These are phyloP conservation scores for Uropsilus gracilis DNA, from an alignment of 2,113 vertebrate genomes.

Conservation along the genomic window DNA sequence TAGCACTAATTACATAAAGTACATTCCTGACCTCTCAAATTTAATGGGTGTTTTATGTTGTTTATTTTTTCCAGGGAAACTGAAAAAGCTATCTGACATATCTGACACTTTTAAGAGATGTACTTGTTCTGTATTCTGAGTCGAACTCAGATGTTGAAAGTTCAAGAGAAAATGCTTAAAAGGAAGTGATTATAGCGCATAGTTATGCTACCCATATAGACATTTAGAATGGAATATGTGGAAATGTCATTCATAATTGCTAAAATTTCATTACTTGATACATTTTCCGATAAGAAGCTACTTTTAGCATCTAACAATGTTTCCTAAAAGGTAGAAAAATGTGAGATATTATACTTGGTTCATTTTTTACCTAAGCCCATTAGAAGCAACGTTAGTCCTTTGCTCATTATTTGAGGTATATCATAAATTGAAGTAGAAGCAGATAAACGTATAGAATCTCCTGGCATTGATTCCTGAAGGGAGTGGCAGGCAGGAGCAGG, in stretches of 20 bases:
- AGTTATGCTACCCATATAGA: not conserved
- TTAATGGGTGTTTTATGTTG: constrained; percentile 34
- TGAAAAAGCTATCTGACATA: constrained; percentile 38
- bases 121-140: constrained; percentile 47
- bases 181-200: constrained; percentile 1
- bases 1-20: constrained; percentile 46
- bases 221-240: not conserved
- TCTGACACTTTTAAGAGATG: constrained; percentile 69
- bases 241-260: not conserved
- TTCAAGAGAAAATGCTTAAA: constrained; percentile 61
- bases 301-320: constrained; percentile 2
- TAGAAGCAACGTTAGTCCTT: constrained; percentile 8
- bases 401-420: not conserved
- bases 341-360: not conserved
- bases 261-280: constrained; percentile 43
- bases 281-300: not conserved
- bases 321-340: not conserved
- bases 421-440: not conserved
- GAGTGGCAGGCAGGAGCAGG: fast-evolving
- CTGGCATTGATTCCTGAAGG: not conserved
- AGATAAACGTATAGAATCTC: not conserved
- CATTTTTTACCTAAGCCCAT: not conserved
- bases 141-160: constrained; percentile 48
- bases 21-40: constrained; percentile 52
- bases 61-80: constrained; percentile 64